Base-by-base conservation (phyloP, 2,113 vertebrate genomes). In the Amphiprion ocellaris region DNA sequence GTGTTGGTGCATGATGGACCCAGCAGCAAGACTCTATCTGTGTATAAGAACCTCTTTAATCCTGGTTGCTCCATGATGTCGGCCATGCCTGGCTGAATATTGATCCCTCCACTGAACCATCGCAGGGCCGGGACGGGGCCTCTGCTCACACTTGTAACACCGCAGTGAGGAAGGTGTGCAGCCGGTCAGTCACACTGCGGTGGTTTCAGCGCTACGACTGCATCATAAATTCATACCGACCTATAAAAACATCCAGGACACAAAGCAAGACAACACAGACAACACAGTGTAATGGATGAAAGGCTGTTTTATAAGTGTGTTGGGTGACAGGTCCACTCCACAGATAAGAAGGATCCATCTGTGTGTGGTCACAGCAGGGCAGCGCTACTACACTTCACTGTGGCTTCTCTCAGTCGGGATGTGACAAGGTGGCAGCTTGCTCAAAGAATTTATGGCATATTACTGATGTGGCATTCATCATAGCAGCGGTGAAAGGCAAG, bases 221-320 rank as follows among this genome's bases (percentile, higher is more conserved):
- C 80, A 82, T 85, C 86, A 83, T 90, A 85, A 86, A 91, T 91
- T 80, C 73, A 85, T 63, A 81, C 75, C 63, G 15, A 24, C 61
- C 81, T 64, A 84, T 87, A 88, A 90, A 90, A 84, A 86, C 19
- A 19, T 76, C 81, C 49, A 5, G 37, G 49, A 83, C 83, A 80
- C 73, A 69, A 76, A 87, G 26, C 56, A 81, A 12, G 64, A 80
- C 69, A 26, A 81, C 41, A 90, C 73, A 81, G 75, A 89, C 77
- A 62, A 90, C 90, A 92, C 90, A n/a, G 60, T 54, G 74, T 88
- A 87, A 89, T 87, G 90, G 86, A 89, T 90, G 87, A 90, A 82
- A 89, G 78, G 82, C 83, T 75, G 83, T 74, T 93, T 93, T 92
- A 90, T 92, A 87, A 83, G 82, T 69, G 89, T 79, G 87, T 76